Percentiles rank a stretch among this genome's conserved stretches.
phyloP scores from a whole-genome alignment of 1,140 invertebrate genomes.

The Heterodera carotae region DNA sequence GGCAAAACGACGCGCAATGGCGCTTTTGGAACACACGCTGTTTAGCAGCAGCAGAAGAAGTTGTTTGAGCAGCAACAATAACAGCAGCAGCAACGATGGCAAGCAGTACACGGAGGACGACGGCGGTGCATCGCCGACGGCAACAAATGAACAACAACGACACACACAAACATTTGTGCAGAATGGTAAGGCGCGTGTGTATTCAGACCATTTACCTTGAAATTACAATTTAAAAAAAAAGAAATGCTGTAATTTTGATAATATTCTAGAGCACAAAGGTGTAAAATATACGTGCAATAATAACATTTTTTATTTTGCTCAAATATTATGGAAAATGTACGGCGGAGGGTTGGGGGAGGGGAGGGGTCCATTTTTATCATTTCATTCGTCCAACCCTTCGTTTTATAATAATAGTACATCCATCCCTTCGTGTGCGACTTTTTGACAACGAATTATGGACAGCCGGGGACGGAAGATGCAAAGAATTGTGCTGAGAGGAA shows the following conservation, averaged over 20 bases:
- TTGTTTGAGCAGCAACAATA: neutral
- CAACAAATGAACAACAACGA: neutral
- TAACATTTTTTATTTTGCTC: neutral
- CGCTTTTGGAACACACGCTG: neutral
- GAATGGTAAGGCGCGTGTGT: no score
- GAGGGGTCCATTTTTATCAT: neutral
- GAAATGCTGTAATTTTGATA: no score
- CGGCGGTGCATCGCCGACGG: neutral
- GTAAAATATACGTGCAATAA: no score
- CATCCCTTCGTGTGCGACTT: neutral
- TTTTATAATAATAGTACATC: no score
- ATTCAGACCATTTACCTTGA: neutral
- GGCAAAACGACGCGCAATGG: neutral
- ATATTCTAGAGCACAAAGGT: no score
- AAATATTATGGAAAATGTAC: neutral
- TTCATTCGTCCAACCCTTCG: neutral
- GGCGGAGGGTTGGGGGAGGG: no score
- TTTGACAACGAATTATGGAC: conserved; percentile 2
- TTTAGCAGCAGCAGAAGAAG: neutral
- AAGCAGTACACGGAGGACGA: neutral
- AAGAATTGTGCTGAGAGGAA: neutral
- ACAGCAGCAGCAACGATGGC: no score
- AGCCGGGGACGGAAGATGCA: neutral
- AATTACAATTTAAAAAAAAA: neutral
- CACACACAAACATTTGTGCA: neutral